Conservation (phyloP, 2,888 invertebrate species). For the Gisinianus flammeolus region DNA sequence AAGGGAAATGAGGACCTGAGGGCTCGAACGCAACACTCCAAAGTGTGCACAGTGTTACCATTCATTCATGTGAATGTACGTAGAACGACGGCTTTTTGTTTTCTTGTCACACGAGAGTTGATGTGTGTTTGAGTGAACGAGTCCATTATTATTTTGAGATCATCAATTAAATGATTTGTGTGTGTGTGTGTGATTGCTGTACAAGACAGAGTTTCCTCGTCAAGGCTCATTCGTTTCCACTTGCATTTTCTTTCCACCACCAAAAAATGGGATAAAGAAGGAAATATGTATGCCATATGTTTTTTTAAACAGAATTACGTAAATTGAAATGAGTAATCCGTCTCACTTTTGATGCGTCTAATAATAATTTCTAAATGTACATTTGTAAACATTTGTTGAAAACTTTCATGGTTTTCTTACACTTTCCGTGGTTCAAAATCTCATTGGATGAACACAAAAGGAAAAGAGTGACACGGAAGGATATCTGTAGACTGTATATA, state of each 20-base stretch:
- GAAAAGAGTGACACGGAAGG: too few relatives aligned
- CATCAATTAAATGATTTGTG: conserved; percentile 15
- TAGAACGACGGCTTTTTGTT: conserved; percentile 6
- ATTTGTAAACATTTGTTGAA: too few relatives aligned
- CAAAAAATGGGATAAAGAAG: not conserved
- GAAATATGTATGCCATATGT: too few relatives aligned
- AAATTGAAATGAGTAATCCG: too few relatives aligned
- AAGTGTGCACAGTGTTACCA: not conserved
- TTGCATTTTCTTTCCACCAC: conserved; percentile 22
- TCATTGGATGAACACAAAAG: too few relatives aligned
- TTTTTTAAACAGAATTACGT: too few relatives aligned
- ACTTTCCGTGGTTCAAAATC: too few relatives aligned
- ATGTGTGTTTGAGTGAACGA: conserved; percentile 17
- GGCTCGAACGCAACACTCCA: not conserved
- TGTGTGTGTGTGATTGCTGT: not conserved
- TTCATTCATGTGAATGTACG: not conserved
- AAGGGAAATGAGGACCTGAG: too few relatives aligned
- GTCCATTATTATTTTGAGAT: conserved; percentile 30
- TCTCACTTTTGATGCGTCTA: too few relatives aligned
- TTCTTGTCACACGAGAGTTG: conserved; percentile 9
- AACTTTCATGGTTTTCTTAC: too few relatives aligned
- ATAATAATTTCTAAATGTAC: too few relatives aligned
- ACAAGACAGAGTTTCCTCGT: not conserved
- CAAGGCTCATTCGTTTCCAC: conserved; percentile 11
- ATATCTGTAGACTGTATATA: too few relatives aligned